Base-by-base conservation (phyloP, 1,140 invertebrate genomes). In the Chymomyza costata region DNA sequence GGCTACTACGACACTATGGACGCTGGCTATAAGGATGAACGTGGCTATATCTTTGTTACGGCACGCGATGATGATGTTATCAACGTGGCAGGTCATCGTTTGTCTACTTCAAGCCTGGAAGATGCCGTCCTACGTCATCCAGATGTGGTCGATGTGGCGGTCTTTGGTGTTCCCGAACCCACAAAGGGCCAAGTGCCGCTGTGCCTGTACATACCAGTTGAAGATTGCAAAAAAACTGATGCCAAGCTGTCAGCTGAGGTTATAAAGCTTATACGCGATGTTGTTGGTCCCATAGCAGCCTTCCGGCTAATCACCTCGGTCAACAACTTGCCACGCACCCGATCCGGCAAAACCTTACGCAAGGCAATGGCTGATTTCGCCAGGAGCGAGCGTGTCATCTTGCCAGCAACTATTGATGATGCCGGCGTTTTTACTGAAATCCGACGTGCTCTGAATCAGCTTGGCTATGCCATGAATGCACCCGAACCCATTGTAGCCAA, bases 1-100 rank as follows among this genome's bases (percentile, higher is more conserved):
- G 95, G 95, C n/a, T 97, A 92, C 83, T 98, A 98, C 67, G 95
- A 97, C 69, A 97, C 96, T 3, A 96, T 97, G 93, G 96, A 98
- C 81, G 94, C 95, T 0, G 96, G 96, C 0, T 95, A 92, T 73
- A 88, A 90, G 25, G 95, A 97, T 71, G 89, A 93, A 43, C 90
- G 92, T 54, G 95, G 95, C 2, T 94, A 95, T 49, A 88, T 98
- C 1, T 94, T 93, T 74, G 94, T 98, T 0, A 94, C 95, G 19
- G 93, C 95, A 0, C 87, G 96, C 15, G 94, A 94, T 47, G 96
- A 98, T 86, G 96, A 98, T 85, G 92, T 98, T n/a, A 97, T 98
- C 47, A 98, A 98, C 80, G 95, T 98, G 0, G 93, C 96, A 1
- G 96, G 96, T 0, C 95, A 97, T 81, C 87, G 96, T 34, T 86